Base-by-base conservation (phyloP, 2,797 vertebrate species). In the Luscinia megarhynchos region DNA sequence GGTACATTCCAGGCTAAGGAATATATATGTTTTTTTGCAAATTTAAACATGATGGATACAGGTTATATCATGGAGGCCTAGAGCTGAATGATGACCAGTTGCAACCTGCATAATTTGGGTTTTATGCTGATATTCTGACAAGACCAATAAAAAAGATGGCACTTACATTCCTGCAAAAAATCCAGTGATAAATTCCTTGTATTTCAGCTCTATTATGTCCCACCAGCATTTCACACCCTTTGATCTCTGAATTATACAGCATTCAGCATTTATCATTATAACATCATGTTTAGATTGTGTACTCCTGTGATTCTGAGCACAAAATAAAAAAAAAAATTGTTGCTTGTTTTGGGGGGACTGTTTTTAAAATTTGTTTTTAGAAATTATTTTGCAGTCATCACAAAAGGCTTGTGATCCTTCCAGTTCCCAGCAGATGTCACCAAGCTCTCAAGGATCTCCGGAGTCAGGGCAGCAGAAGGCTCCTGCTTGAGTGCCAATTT, bases 371-470 rank as follows among this genome's bases (percentile, higher is more conserved):
- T 58, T 51, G 3, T 16, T 84, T 84, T 57, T 63, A 43, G 21
- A n/a, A 76, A 74, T 45, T 58, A 81, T 16, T 59, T 77, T 32
- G 21, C 32, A 61, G 7, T 27, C 11, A 79, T 79, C 27, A 85
- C 19, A 40, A 79, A 93, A 84, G 16, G 27, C 53, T 43, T 94
- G 95, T 58, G 59, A 94, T 95, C 34, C 80, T 88, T 79, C 27
- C 59, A 59, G 21, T 19, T 91, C n/a, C 95, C 96, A 95, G 84
- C 79, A 97, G 96, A 84, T 97, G 97, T 94, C 96, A 88, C 88
- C 83, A 89, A 45, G 69, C 38, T 81, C 84, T 87, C 81, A 69
- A 50, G 36, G 43, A 94, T 92, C 40, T 66, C 67, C 54, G 24
- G 6, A 67, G 34, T 36, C 4, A 32, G 13, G 23, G 34, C 29